Evolutionary conservation across 2,888 invertebrate species (phyloP).

Genomic region (Caenorhabditis sp.): DNA sequence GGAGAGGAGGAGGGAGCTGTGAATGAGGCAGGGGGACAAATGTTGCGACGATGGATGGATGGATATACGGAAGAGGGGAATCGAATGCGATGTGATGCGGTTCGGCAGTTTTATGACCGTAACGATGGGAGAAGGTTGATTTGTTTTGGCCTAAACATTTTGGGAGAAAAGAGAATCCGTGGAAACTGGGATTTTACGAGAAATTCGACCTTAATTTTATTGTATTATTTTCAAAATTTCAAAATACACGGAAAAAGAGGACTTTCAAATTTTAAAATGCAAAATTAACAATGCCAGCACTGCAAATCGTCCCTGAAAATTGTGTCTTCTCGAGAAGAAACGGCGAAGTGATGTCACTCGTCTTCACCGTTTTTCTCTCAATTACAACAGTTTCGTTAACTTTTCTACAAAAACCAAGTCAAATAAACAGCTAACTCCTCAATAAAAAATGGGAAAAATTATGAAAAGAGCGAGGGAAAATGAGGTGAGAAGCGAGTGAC

Average conservation of each 20-base stretch:
- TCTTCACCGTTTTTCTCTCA: constrained; percentile 17
- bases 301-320: too few species aligned
- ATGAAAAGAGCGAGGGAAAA: constrained; percentile 14
- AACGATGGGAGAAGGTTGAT: constrained; percentile 11
- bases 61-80: constrained; percentile 3
- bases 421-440: background rate
- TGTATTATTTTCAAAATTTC: too few species aligned
- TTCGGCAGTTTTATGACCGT: constrained; percentile 26
- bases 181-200: too few species aligned
- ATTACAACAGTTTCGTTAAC: background rate
- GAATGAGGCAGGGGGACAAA: background rate
- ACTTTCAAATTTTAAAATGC: too few species aligned
- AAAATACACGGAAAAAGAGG: too few species aligned
- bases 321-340: background rate
- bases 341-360: constrained; percentile 20
- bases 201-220: too few species aligned
- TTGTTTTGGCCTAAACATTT: constrained; percentile 11
- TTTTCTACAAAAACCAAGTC: background rate
- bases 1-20: background rate
- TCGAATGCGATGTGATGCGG: background rate
- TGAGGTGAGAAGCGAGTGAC: constrained; percentile 16
- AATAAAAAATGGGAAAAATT: constrained; percentile 1
- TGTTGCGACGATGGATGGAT: constrained; percentile 1
- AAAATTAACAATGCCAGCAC: too few species aligned
- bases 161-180: constrained; percentile 11